Conservation (phyloP, 2,113 vertebrate genomes). For the Chinchilla lanigera region DNA sequence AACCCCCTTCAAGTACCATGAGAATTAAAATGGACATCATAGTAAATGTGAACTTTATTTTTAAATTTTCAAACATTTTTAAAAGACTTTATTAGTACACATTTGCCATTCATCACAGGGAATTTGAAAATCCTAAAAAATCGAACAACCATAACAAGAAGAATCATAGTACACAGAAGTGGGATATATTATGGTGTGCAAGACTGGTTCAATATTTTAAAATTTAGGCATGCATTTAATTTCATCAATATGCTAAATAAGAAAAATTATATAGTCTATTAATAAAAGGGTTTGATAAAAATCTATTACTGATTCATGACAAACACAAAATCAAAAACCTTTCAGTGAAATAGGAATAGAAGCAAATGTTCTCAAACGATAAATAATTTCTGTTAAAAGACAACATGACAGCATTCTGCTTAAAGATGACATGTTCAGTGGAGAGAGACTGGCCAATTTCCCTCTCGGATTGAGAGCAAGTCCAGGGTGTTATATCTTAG, state of each 20-base stretch:
- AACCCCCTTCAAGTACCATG: conserved; percentile 8
- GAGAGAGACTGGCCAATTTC: background rate
- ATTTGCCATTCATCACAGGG: background rate
- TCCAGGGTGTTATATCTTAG: background rate
- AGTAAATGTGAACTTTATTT: conserved; percentile 51
- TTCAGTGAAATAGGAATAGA: background rate
- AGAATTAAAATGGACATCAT: conserved; percentile 58
- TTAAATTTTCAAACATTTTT: background rate
- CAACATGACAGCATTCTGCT: background rate
- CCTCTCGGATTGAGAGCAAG: background rate
- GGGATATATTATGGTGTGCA: background rate
- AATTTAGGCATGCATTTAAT: background rate
- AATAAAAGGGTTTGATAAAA: background rate
- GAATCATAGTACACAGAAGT: background rate
- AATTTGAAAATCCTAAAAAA: background rate
- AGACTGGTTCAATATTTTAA: background rate
- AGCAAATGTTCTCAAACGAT: background rate
- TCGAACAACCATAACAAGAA: background rate
- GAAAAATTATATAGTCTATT: background rate
- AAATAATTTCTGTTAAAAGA: background rate
- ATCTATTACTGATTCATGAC: background rate
- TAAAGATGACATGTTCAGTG: background rate
- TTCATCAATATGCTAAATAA: background rate
- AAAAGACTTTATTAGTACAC: background rate
- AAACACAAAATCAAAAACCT: background rate